Evolutionary conservation across 37 sponge, comb jelly and placozoan species (phyloP), one percentile per base, ranked within the genome.

Genomic region (Chondrosia reniformis): DNA sequence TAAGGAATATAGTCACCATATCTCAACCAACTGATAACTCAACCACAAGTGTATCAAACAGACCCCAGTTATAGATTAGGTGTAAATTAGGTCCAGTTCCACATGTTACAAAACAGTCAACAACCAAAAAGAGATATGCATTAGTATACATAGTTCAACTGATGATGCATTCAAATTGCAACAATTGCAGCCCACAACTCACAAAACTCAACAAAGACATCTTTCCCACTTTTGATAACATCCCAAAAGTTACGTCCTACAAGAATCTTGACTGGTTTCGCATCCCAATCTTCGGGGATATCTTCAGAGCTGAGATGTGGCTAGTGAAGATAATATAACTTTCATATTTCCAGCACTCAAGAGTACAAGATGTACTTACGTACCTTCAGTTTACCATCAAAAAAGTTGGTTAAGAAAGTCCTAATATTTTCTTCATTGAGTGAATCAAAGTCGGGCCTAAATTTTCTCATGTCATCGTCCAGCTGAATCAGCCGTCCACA

Each of bases 161-260:
- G n/a, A n/a, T n/a, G n/a, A n/a, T n/a, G n/a, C n/a, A n/a, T n/a
- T n/a, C n/a, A n/a, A n/a, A n/a, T n/a, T n/a, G n/a, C n/a, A n/a
- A n/a, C n/a, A n/a, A n/a, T n/a, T n/a, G n/a, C n/a, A n/a, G n/a
- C n/a, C n/a, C n/a, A n/a, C n/a, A n/a, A 89, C 95, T 91, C 56
- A 94, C 95, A 98, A 84, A 98, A 98, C 65, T 98, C 99, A 22
- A 98, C 93, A 46, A 98, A 92, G 45, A 90, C 99, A 56, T 85
- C 67, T 67, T 95, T 93, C 25, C 71, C 36, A 37, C 95, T 88
- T 2, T 76, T 38, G 25, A 78, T 94, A 76, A 95, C 89, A 15
- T 92, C 93, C 13, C 76, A 74, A 67, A 98, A 98, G 86, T 95
- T 98, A 85, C 94, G 93, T 52, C 97, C 97, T 0, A 95, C 96